Evolutionary conservation across 1,140 invertebrate genomes (phyloP).

Genomic region (Dinoponera quadriceps): DNA sequence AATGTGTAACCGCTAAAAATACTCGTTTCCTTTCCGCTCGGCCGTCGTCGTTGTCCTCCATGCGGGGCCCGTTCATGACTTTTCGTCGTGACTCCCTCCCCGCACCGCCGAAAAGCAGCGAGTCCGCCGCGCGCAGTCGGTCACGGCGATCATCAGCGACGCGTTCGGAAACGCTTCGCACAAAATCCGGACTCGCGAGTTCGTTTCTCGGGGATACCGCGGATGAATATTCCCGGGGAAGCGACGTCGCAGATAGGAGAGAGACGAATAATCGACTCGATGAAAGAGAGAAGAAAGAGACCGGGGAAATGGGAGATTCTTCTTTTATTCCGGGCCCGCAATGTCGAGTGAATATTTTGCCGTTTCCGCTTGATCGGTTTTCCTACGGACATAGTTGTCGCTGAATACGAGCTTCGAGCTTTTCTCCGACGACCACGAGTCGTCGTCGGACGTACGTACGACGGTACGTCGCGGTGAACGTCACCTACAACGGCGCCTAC

Average conservation of each 20-base stretch:
- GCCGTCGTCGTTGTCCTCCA: slow-evolving; percentile 33
- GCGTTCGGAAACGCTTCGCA: background rate
- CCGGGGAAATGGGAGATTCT: too few relatives aligned
- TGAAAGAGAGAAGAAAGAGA: too few relatives aligned
- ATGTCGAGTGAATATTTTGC: too few relatives aligned
- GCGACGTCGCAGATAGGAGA: too few relatives aligned
- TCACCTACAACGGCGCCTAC: slow-evolving; percentile 3
- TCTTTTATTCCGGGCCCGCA: too few relatives aligned
- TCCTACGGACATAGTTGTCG: background rate
- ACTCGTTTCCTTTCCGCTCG: slow-evolving; percentile 78
- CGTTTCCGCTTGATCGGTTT: too few relatives aligned
- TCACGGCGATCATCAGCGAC: slow-evolving; percentile 30
- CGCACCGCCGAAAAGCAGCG: slow-evolving; percentile 23
- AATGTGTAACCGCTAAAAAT: slow-evolving; percentile 85
- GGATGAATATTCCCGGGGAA: too few relatives aligned
- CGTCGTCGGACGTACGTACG: background rate
- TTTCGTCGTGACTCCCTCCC: slow-evolving; percentile 60
- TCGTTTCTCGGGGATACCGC: too few relatives aligned
- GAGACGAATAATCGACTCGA: too few relatives aligned
- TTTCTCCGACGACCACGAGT: background rate
- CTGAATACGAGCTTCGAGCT: background rate
- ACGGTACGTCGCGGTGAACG: slow-evolving; percentile 2
- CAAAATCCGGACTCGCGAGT: too few relatives aligned
- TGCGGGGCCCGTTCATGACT: slow-evolving; percentile 67
- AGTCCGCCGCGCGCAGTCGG: slow-evolving; percentile 18